These are phyloP conservation scores for Eulemur coronatus DNA, from an alignment of 2,797 vertebrate genomes.

Conservation along the genomic window DNA sequence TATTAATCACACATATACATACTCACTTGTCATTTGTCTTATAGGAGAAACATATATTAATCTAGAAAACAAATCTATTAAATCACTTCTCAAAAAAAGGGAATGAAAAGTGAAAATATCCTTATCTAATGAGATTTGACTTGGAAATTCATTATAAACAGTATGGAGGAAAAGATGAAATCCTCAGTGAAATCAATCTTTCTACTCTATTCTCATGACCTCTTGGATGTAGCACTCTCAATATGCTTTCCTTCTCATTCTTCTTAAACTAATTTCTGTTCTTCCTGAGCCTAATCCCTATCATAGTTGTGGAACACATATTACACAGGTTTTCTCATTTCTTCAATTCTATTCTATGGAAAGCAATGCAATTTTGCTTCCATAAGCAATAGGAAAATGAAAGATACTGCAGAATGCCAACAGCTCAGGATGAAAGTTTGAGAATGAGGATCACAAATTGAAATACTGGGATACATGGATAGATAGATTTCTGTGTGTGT, in stretches of 20 bases:
- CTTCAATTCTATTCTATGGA: neutral
- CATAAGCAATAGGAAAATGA: neutral
- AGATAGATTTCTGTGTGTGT: too few species aligned
- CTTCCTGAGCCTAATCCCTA: neutral
- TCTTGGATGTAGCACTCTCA: constrained; percentile 63
- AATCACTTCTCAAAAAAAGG: neutral
- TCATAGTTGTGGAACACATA: too few species aligned
- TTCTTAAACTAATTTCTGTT: neutral
- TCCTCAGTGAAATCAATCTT: constrained; percentile 55
- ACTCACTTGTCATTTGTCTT: neutral
- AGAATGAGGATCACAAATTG: neutral
- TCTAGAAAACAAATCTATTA: neutral
- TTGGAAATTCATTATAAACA: constrained; percentile 49
- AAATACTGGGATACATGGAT: neutral
- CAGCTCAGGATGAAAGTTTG: neutral
- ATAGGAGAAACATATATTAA: neutral
- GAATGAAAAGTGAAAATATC: neutral
- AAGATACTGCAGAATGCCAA: neutral
- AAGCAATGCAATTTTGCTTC: neutral
- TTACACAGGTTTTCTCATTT: neutral
- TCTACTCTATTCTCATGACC: constrained; percentile 63
- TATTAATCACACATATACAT: neutral
- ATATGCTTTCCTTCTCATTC: constrained; percentile 63
- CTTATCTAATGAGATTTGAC: constrained; percentile 55
- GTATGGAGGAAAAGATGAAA: constrained; percentile 49